Evolutionary conservation across 2,797 vertebrate genomes (phyloP).

Genomic region (Sciurus carolinensis): DNA sequence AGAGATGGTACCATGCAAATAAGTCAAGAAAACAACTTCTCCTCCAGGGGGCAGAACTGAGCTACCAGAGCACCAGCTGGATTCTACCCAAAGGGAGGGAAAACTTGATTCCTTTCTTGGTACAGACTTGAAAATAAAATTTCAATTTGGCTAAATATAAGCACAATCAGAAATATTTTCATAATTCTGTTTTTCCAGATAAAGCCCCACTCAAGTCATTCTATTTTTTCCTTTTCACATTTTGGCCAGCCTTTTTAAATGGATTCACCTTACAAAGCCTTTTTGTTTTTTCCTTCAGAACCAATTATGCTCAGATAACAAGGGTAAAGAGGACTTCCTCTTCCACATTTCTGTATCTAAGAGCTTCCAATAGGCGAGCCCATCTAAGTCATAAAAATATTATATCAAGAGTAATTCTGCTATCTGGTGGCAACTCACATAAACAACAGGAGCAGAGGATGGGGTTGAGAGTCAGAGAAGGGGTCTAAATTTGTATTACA

Average conservation of each 20-base stretch:
- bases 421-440: slow-evolving; percentile 84
- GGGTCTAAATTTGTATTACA: neutral
- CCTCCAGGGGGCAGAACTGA: neutral
- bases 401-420: slow-evolving; percentile 84
- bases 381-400: slow-evolving; percentile 54
- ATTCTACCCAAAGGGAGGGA: neutral
- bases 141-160: slow-evolving; percentile 48
- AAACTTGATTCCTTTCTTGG: neutral
- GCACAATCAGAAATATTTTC: neutral
- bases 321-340: slow-evolving; percentile 14
- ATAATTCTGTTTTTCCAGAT: slow-evolving; percentile 53
- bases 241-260: slow-evolving; percentile 30
- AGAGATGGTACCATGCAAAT: neutral
- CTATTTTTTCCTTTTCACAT: neutral
- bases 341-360: slow-evolving; percentile 8
- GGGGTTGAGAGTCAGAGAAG: neutral
- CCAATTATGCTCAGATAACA: neutral
- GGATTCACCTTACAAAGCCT: neutral
- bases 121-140: slow-evolving; percentile 59
- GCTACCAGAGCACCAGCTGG: neutral
- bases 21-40: neutral
- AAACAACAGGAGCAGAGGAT: slow-evolving; percentile 71
- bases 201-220: neutral
- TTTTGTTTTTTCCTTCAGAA: slow-evolving; percentile 27
- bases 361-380: slow-evolving; percentile 61